These are phyloP conservation scores for Salvelinus fontinalis DNA, from an alignment of 2,113 vertebrate species.

Conservation along the genomic window DNA sequence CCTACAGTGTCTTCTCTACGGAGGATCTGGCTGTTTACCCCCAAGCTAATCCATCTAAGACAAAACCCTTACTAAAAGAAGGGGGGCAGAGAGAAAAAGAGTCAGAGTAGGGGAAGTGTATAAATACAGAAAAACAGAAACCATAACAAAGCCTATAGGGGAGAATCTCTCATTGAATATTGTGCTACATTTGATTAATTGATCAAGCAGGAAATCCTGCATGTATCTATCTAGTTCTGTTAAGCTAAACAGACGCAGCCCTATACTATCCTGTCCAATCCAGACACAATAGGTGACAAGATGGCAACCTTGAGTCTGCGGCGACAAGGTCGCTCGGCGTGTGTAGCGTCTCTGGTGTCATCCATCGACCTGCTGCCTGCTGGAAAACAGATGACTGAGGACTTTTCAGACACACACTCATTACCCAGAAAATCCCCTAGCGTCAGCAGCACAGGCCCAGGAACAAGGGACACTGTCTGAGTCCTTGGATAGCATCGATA, in stretches of 20 bases:
- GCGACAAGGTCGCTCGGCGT: conserved; percentile 50
- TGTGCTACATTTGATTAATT: not conserved
- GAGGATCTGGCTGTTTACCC: conserved; percentile 48
- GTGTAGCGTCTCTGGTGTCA: conserved; percentile 45
- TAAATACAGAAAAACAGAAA: not conserved
- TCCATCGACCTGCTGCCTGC: conserved; percentile 45
- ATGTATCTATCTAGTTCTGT: not conserved
- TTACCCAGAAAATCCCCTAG: conserved; percentile 57
- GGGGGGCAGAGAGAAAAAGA: conserved; percentile 16
- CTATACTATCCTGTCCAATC: not conserved
- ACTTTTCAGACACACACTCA: conserved; percentile 51
- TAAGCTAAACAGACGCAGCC: not conserved
- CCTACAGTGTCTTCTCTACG: conserved; percentile 59
- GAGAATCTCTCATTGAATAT: not conserved
- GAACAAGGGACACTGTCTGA: conserved; percentile 36
- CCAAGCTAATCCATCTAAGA: conserved; percentile 65
- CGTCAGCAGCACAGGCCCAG: conserved; percentile 65
- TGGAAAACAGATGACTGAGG: conserved; percentile 65
- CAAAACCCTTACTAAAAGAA: conserved; percentile 50
- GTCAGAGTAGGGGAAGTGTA: not conserved
- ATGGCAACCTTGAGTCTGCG: conserved; percentile 25
- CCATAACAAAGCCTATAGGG: not conserved
- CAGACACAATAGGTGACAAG: conserved; percentile 33
- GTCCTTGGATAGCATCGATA: conserved; percentile 42
- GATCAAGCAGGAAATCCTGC: not conserved